Base-by-base conservation (phyloP, 2,888 invertebrate species). In the Himalopsyche japonica region DNA sequence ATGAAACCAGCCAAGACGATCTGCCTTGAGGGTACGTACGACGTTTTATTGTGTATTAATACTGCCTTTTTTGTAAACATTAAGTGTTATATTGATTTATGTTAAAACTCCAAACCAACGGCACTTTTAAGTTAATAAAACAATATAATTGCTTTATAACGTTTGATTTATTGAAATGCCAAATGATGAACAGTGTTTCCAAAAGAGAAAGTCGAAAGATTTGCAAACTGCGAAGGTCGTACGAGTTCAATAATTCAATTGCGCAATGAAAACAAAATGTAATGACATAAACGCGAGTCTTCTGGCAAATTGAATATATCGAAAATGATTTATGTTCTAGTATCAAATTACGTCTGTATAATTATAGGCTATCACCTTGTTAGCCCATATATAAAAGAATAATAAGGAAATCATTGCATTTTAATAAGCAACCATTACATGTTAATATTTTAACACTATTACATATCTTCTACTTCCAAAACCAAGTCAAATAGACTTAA, bases 41-140 rank as follows among this genome's bases (percentile, higher is more conserved):
- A 70, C 70, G 70, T 70, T 70, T 70, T 70, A 70, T 70, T 70
- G 70, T 70, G 70, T 70, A 70, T 70, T 70, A 70, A 70, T 70
- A 70, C 24, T 30, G 15, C 70, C 24, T 70, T 27, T 70, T 70
- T 70, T 27, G 70, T 70, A 27, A 70, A 30, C 30, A 30, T 70
- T 70, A 70, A 70, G 70, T 70, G 70, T 70, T 70, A 27, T 27
- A 27, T 30, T 70, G 70, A 70, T 70, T 70, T 3, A 70, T 70
- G 30, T 15, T 27, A 15, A 70, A 70, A 70, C 30, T 70, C 12
- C 0, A 70, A 70, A 30, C 30, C 27, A 27, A 70, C 5, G 70
- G 27, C 70, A 70, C 15, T 70, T 70, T 70, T 70, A 27, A 70
- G 70, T 70, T 70, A 70, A 27, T 70, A 27, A 70, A 70, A 70